phyloP scores from a whole-genome alignment of 2,888 invertebrate species.

The Eustalomyia histrio region DNA sequence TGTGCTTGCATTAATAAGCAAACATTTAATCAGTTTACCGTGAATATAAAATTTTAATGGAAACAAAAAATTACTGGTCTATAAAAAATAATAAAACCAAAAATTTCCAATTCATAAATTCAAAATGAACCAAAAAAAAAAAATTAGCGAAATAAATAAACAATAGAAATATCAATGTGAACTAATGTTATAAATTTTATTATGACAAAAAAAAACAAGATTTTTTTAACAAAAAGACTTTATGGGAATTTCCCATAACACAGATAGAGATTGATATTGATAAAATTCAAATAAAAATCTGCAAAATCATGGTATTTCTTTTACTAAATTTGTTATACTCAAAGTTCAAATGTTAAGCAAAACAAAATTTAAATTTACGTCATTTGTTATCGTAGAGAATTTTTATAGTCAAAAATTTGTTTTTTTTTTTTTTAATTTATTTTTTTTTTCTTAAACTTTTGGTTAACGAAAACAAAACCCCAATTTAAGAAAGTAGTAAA shows the following conservation, averaged over 20 bases:
- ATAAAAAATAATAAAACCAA: neutral
- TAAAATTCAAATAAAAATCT: neutral
- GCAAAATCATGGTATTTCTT: conserved; percentile 20
- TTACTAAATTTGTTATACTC: neutral
- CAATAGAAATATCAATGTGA: conserved; percentile 44
- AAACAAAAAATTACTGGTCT: too few relatives aligned
- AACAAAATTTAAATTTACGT: conserved; percentile 68
- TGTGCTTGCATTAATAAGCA: too few relatives aligned
- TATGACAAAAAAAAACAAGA: neutral
- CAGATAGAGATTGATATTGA: neutral
- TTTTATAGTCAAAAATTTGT: too few relatives aligned
- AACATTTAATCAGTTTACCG: too few relatives aligned
- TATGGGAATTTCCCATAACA: conserved; percentile 29
- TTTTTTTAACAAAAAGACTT: neutral
- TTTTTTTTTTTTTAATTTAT: neutral
- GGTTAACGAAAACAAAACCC: conserved; percentile 39
- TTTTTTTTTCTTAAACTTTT: too few relatives aligned
- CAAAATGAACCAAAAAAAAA: conserved; percentile 54
- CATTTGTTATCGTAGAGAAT: conserved; percentile 64
- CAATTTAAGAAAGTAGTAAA: conserved; percentile 70
- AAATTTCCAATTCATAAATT: conserved; percentile 33
- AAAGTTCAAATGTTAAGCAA: neutral
- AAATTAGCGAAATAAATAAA: conserved; percentile 15
- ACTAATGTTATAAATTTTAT: neutral
- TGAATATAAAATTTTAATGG: too few relatives aligned